Base-by-base conservation (phyloP, 2,113 vertebrate genomes). In the Oryctolagus cuniculus region DNA sequence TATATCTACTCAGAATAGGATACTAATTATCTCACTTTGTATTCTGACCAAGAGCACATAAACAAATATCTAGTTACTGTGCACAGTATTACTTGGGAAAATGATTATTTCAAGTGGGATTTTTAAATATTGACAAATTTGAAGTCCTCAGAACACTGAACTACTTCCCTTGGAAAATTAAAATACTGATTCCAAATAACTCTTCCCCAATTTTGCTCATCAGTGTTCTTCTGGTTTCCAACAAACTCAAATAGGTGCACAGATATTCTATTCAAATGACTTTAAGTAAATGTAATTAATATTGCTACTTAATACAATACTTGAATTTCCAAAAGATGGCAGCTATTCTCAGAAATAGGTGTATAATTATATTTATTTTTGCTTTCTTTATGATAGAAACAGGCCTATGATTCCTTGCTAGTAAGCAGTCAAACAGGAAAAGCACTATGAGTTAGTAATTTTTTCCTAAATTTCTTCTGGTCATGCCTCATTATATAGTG, bases 401-500 rank as follows among this genome's bases (percentile, higher is more conserved):
- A 63, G 10, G 24, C n/a, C 31, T 82, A 11, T 63, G 90, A 64
- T 90, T n/a, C 13, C 74, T 75, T 95, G 13, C 61, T 70, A 55
- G 25, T 51, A 88, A 87, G 93, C 21, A 77, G 10, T 89, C 22
- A 90, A 89, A 84, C 8, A 84, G 24, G 80, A 84, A 91, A 81
- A 53, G 22, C 12, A 53, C 25, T 38, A n/a, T 63, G 24, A 87
- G 27, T 90, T 77, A 82, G 90, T 36, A 58, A 8, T 73, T 74
- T 78, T 88, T 64, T 80, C 58, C 17, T 74, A 67, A 78, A 61
- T 87, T 96, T 94, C 53, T 78, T 95, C 44, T 93, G 13, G 22
- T 93, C 87, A 22, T 86, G 66, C 34, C 69, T 95, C 85, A 94
- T 91, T 96, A 88, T 87, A 85, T 58, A 95, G 27, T 79, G 63